A percentile compares a stretch with the other conserved stretches of the same genome.
These are phyloP conservation scores for Ceratotherium simum DNA, from an alignment of 2,113 vertebrate species.

Conservation along the genomic window DNA sequence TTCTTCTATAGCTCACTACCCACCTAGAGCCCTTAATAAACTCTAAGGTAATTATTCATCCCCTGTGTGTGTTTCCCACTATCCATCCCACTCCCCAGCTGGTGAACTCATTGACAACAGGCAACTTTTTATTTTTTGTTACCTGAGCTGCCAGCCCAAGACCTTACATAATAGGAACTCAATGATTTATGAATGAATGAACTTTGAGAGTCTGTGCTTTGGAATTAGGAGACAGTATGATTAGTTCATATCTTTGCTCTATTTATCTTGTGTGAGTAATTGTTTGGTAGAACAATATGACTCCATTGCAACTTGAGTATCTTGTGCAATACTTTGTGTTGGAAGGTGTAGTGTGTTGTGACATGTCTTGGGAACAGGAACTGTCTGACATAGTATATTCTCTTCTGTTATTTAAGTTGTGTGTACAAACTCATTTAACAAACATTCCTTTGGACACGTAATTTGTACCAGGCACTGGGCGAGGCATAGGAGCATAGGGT, in stretches of 20 bases:
- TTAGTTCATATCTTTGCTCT: background rate
- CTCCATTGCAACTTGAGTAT: background rate
- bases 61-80: background rate
- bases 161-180: background rate
- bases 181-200: background rate
- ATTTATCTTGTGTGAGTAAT: background rate
- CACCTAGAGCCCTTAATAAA: background rate
- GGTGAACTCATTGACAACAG: background rate
- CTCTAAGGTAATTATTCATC: background rate
- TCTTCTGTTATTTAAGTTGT: background rate
- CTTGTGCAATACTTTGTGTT: constrained; percentile 7
- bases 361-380: background rate
- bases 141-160: background rate
- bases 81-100: background rate
- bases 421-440: background rate
- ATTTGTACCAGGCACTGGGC: background rate
- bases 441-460: background rate
- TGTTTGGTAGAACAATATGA: background rate
- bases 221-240: background rate
- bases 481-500: background rate
- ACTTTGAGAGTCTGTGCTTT: background rate
- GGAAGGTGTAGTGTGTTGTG: background rate
- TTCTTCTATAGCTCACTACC: background rate
- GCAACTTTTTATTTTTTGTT: background rate
- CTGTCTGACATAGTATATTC: background rate